Base-by-base conservation (phyloP, 1,140 invertebrate species). In the Bombus waltoni region DNA sequence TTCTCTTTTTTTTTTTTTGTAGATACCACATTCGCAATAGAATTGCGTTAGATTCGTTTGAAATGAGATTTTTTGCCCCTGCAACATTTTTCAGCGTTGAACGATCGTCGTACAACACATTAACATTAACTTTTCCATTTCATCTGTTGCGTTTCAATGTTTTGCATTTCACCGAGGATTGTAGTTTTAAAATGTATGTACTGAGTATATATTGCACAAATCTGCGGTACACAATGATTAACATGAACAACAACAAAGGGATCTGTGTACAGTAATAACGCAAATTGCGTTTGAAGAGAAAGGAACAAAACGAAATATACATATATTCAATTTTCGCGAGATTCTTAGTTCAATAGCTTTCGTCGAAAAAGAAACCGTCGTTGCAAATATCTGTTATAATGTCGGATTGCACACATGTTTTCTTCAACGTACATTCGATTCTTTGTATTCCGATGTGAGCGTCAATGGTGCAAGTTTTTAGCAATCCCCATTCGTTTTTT, bases 141-240 rank as follows among this genome's bases (percentile, higher is more conserved):
- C 38, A n/a, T n/a, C 32, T 77, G 32, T 47, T 68, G 53, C 72
- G 44, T n/a, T 42, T 44, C 53, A 28, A 77, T 22, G 32, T 66
- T 81, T 87, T 77, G 66, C 72, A 83, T 89, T 89, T 88, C 68
- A 68, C 15, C 32, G 42, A 53, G 76, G n/a, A 25, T 68, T 59
- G 28, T 85, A 86, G 22, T 22, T 38, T 74, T 68, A 66, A 86
- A 70, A 79, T 88, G 57, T 88, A 79, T 28, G 11, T 40, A 35
- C 74, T 11, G 44, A n/a, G 65, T 11, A 13, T 88, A 88, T 73
- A 78, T 86, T 89, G 88, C 88, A 86, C 79, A 88, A 89, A 82
- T 88, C 74, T 59, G 53, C 62, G 35, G 40, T 66, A 74, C n/a
- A 82, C 38, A 57, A 44, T 15, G 28, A 76, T 82, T 28, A 73